Percentiles rank a stretch among this genome's conserved stretches.
phyloP scores from a whole-genome alignment of 2,888 invertebrate genomes.

The Corbicula japonica region DNA sequence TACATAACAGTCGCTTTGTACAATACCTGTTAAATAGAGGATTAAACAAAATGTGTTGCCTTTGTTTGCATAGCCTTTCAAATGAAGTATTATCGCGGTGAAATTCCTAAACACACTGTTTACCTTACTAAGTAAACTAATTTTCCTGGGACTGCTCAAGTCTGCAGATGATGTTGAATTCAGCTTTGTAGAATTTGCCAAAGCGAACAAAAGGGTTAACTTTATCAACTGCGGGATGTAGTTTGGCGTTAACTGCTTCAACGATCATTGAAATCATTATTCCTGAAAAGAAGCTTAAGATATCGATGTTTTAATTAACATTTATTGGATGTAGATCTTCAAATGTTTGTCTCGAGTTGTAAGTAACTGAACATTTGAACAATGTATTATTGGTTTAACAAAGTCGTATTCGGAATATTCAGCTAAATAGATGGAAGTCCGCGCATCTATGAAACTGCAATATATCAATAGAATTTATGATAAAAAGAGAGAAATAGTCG shows the following conservation, averaged over 20 bases:
- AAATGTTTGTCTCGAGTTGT: slow-evolving; percentile 38
- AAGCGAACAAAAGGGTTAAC: slow-evolving; percentile 17
- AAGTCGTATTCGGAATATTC: too few relatives aligned
- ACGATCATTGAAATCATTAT: slow-evolving; percentile 15
- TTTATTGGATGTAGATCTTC: slow-evolving; percentile 35
- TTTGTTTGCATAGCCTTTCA: slow-evolving; percentile 34
- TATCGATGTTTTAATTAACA: slow-evolving; percentile 41
- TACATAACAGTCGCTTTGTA: slow-evolving; percentile 31
- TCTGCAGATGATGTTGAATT: slow-evolving; percentile 39
- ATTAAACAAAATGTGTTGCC: slow-evolving; percentile 36
- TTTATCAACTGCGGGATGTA: neutral
- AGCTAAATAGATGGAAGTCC: too few relatives aligned
- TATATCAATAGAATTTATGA: too few relatives aligned
- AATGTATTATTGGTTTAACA: slow-evolving; percentile 22
- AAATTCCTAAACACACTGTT: slow-evolving; percentile 41
- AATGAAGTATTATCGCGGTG: slow-evolving; percentile 43
- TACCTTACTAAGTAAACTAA: slow-evolving; percentile 49
- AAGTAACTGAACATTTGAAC: slow-evolving; percentile 15
- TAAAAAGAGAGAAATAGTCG: too few relatives aligned
- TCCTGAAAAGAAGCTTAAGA: slow-evolving; percentile 26
- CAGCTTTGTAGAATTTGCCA: slow-evolving; percentile 20
- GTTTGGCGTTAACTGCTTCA: neutral
- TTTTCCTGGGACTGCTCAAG: slow-evolving; percentile 17
- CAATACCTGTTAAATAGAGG: too few relatives aligned
- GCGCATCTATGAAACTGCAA: too few relatives aligned